A percentile compares a stretch with the other conserved stretches of the same genome.
Conservation (phyloP, 2,888 invertebrate species). For the Dugesia japonica region DNA sequence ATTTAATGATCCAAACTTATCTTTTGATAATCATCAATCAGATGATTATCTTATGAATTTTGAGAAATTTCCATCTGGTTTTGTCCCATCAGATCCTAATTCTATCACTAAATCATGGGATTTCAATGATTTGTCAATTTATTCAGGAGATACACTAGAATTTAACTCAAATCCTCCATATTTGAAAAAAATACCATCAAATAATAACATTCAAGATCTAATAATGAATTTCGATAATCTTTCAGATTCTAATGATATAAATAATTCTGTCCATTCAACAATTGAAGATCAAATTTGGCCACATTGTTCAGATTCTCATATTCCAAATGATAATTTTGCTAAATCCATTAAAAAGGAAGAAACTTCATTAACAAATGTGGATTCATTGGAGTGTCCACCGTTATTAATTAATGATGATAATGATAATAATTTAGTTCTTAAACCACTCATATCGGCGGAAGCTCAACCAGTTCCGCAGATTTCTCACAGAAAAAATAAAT, state of each 20-base stretch:
- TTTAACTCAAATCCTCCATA: background rate
- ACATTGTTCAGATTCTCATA: background rate
- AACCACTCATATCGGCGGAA: background rate
- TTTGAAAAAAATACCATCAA: background rate
- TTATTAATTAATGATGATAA: background rate
- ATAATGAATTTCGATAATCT: background rate
- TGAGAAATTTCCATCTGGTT: background rate
- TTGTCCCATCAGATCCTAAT: background rate
- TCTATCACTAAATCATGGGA: background rate
- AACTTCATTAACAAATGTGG: background rate
- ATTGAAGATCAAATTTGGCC: background rate
- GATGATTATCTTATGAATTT: background rate
- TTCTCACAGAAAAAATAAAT: background rate
- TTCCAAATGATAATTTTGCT: background rate
- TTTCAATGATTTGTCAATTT: background rate
- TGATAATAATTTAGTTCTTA: background rate
- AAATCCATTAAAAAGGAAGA: background rate
- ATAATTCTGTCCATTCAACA: background rate
- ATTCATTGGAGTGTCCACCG: background rate
- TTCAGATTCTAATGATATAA: conserved; percentile 1
- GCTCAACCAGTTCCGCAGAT: background rate
- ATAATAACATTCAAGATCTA: background rate
- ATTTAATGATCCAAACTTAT: background rate
- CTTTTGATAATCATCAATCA: background rate
- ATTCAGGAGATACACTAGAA: background rate